Evolutionary conservation across 64 coral and sea anemone species (phyloP).

Genomic region (Orbicella faveolata): DNA sequence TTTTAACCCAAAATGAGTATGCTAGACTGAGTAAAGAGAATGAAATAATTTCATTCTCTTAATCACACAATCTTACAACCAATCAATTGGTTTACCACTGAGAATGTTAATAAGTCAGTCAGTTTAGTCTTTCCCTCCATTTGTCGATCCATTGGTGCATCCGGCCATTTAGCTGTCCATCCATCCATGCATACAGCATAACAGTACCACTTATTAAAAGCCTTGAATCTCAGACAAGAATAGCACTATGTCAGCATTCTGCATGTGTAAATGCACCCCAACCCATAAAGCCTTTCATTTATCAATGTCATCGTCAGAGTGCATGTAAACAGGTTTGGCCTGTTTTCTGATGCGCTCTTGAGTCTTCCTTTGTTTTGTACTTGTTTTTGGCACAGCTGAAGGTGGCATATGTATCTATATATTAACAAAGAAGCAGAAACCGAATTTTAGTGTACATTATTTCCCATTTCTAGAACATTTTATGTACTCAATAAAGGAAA

Average conservation of each 20-base stretch:
- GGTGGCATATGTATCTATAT: slow-evolving; percentile 59
- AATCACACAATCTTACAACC: too few species aligned
- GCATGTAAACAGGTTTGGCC: slow-evolving; percentile 72
- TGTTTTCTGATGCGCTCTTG: slow-evolving; percentile 67
- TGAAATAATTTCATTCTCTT: too few species aligned
- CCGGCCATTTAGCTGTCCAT: too few species aligned
- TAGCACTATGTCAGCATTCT: background rate
- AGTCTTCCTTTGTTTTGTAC: slow-evolving; percentile 40
- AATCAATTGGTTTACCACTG: too few species aligned
- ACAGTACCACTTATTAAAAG: background rate
- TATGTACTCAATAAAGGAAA: too few species aligned
- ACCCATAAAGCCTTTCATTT: slow-evolving; percentile 22
- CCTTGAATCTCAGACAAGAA: background rate
- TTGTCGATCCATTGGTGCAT: too few species aligned
- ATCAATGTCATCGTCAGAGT: slow-evolving; percentile 76
- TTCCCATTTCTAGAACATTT: too few species aligned
- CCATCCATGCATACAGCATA: background rate
- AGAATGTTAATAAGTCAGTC: too few species aligned
- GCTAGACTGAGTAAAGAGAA: too few species aligned
- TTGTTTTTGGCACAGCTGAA: slow-evolving; percentile 60
- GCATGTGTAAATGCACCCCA: background rate
- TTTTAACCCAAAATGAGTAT: too few species aligned
- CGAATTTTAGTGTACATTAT: background rate
- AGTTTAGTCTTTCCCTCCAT: too few species aligned
- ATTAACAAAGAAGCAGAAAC: background rate